Percentiles rank a stretch among this genome's conserved stretches.
These are phyloP conservation scores for Troides helena DNA, from an alignment of 2,888 invertebrate species.

Conservation along the genomic window DNA sequence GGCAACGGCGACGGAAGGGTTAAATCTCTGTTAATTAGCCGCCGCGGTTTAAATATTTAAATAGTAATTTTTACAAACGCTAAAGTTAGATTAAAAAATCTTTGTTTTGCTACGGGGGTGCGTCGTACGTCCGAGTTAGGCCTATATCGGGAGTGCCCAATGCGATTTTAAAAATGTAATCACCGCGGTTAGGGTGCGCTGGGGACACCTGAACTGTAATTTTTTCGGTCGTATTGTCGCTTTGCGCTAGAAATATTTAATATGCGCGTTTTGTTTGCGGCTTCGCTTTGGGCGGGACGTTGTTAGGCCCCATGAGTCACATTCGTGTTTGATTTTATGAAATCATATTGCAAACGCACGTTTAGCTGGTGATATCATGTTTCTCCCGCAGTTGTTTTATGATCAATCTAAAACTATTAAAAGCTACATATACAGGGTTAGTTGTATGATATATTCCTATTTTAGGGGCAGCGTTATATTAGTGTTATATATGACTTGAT, in stretches of 20 bases:
- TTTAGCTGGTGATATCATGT: conserved; percentile 38
- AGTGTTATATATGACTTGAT: no score
- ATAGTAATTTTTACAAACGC: conserved; percentile 81
- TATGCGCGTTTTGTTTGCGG: conserved; percentile 68
- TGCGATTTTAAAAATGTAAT: conserved; percentile 78
- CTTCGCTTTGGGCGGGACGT: conserved; percentile 44
- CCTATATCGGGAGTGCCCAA: conserved; percentile 66
- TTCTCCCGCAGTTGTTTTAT: conserved; percentile 17
- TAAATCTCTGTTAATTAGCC: conserved; percentile 79
- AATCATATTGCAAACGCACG: conserved; percentile 44
- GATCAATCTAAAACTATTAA: conserved; percentile 13
- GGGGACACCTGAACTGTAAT: conserved; percentile 72
- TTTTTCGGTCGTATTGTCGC: conserved; percentile 65
- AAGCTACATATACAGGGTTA: conserved; percentile 1
- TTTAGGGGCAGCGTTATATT: no score
- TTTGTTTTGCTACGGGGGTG: conserved; percentile 61
- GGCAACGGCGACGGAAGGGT: conserved; percentile 78
- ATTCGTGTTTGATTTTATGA: conserved; percentile 54
- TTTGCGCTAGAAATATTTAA: conserved; percentile 66
- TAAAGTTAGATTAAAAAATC: conserved; percentile 80
- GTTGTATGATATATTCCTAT: not conserved
- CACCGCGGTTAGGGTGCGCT: conserved; percentile 57
- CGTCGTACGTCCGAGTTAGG: conserved; percentile 57
- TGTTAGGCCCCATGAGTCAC: conserved; percentile 48
- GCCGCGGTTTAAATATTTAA: conserved; percentile 75